Evolutionary conservation across 2,113 vertebrate genomes (phyloP), one percentile per base, ranked within the genome.

Genomic region (Chinchilla lanigera): DNA sequence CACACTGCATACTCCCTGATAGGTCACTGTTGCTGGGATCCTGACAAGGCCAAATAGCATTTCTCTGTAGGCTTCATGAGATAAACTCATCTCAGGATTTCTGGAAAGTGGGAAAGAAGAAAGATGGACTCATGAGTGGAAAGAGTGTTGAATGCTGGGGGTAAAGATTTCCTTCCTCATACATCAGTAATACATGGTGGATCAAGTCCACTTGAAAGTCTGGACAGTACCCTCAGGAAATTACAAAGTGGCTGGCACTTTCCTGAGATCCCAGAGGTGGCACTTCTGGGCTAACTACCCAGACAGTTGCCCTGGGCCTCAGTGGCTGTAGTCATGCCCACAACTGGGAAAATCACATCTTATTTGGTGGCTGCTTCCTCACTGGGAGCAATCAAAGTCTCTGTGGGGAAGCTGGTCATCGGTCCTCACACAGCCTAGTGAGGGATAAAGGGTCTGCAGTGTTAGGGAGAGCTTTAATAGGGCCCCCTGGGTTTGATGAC

Each of bases 401-500:
- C 54, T 84, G 82, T 33, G 26, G 82, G 47, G 28, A 14, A 83
- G 26, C 41, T 38, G 33, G 28, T 24, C 41, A 58, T 83, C 61
- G 92, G 54, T 83, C 41, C 50, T 93, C 16, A 8, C 10, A 33
- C 14, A 30, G 35, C 33, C 22, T 81, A 61, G 77, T 52, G 63
- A 84, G 54, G n/a, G 80, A 87, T 89, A 35, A 61, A 69, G 41
- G 58, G 58, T 93, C 41, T 33, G 41, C 47, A 38, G 89, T 58
- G 7, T 86, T 65, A 86, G 67, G 65, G 38, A 87, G 71, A 88
- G 22, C 44, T 69, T 78, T 95, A 71, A 86, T n/a, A 71, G 67
- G 81, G 19, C 24, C 85, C 84, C n/a, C 12, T 94, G 97, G 97
- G 89, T 97, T 61, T 95, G 85, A 95, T 96, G 88, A 96, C 5